phyloP scores from a whole-genome alignment of 2,113 vertebrate species.

The Trachemys scripta region DNA sequence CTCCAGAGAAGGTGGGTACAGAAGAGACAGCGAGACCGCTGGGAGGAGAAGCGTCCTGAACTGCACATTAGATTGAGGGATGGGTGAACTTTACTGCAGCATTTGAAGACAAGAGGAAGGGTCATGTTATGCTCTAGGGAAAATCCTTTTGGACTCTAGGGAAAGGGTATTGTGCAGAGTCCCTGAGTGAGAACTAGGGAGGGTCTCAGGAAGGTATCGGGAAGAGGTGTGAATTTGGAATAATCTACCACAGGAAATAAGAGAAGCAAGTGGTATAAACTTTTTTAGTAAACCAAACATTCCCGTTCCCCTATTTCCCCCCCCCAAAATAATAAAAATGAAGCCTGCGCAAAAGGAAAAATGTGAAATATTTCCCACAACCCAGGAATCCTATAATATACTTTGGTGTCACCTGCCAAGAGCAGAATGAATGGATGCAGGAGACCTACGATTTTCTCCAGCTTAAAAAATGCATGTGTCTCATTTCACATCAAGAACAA shows the following conservation, averaged over 20 bases:
- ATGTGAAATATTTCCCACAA: neutral
- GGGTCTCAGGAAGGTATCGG: neutral
- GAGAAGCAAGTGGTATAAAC: neutral
- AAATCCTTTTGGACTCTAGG: conserved; percentile 9
- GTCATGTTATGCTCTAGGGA: neutral
- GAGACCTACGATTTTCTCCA: neutral
- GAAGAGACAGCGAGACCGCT: fast-evolving
- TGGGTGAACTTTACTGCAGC: neutral
- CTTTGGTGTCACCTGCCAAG: fast-evolving
- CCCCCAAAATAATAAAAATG: neutral
- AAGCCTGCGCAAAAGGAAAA: neutral
- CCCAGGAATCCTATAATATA: neutral
- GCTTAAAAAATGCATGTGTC: fast-evolving
- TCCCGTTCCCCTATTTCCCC: neutral
- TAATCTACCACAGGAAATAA: neutral
- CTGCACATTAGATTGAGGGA: neutral
- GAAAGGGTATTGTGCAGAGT: conserved; percentile 29
- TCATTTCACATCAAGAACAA: neutral
- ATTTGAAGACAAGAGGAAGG: neutral
- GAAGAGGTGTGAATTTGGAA: neutral
- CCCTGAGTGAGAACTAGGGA: neutral
- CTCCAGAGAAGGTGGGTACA: neutral
- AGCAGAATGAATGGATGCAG: neutral
- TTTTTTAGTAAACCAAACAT: neutral
- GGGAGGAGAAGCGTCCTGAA: conserved; percentile 30